Base-by-base conservation (phyloP, 2,888 invertebrate genomes). In the Pseudoips prasinana region DNA sequence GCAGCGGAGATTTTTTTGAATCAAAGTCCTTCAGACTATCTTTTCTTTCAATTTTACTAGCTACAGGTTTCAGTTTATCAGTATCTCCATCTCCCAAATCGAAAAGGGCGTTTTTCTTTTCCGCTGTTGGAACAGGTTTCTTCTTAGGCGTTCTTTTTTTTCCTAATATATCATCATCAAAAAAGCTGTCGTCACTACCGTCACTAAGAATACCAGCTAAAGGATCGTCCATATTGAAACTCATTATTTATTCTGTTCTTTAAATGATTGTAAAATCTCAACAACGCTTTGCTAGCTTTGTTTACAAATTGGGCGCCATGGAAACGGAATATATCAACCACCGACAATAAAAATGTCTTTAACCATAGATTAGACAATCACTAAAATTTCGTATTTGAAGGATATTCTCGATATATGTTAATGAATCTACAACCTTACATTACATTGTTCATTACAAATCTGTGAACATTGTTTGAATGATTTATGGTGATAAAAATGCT, bases 121-220 rank as follows among this genome's bases (percentile, higher is more conserved):
- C 78, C 1, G 64, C 52, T 33, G 55, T 69, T 19, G 74, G 63
- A 1, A 72, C 70, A 22, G 47, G 63, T 49, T 72, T 75, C 46
- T 79, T 80, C 43, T 82, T 84, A 10, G 46, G 30, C 1, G 77
- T 47, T 52, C 84, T 85, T 58, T 83, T 88, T 58, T 85, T 87
- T 8, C 85, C 83, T 22, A 86, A 54, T 33, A 85, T 88, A 49
- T 91, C 91, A 50, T 92, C 91, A 49, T 92, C 92, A 58, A 93
- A 94, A 60, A 94, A 94, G 73, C 92, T 93, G 57, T 94, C 94
- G 55, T 93, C 92, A 55, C 92, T 93, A 37, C 91, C 92, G 61
- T 93, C 93, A 59, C 92, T 93, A 25, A 93, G 73, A 58, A 91
- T 87, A 58, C 92, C 92, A 17, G 90, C 93, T 42, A 92, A 71